Base-by-base conservation (phyloP, 2,888 invertebrate genomes). In the Endomychus coccineus region DNA sequence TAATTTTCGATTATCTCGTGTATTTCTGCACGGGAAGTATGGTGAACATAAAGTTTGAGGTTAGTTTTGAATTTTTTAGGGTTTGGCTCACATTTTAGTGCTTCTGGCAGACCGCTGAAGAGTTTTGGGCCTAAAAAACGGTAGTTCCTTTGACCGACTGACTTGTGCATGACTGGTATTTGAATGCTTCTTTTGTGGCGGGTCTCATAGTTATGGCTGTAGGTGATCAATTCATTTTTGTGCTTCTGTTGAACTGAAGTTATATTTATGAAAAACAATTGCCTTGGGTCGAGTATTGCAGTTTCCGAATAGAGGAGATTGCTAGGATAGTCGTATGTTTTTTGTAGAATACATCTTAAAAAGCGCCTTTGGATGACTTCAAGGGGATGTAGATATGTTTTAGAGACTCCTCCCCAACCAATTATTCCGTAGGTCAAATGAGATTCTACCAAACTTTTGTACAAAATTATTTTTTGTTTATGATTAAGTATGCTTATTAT, bases 41-140 rank as follows among this genome's bases (percentile, higher is more conserved):
- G n/a, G n/a, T n/a, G n/a, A n/a, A n/a, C n/a, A n/a, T n/a, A n/a
- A n/a, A n/a, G n/a, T n/a, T n/a, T n/a, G n/a, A n/a, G n/a, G n/a
- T n/a, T n/a, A n/a, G n/a, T n/a, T n/a, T n/a, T n/a, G n/a, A n/a
- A n/a, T n/a, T n/a, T n/a, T n/a, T n/a, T n/a, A n/a, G n/a, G n/a
- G n/a, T n/a, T n/a, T n/a, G n/a, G n/a, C n/a, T n/a, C n/a, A n/a
- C n/a, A n/a, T n/a, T n/a, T n/a, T n/a, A n/a, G n/a, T n/a, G n/a
- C n/a, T n/a, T n/a, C n/a, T n/a, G n/a, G n/a, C n/a, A n/a, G n/a
- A n/a, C n/a, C n/a, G n/a, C n/a, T 46, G 48, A 45, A 39, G 44
- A 44, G 46, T 10, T 22, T n/a, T n/a, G 4, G 16, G 6, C 16
- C 25, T n/a, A 34, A 25, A 16, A 15, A 34, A 24, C 12, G 10